Percentiles rank a stretch among this genome's conserved stretches.
phyloP scores from a whole-genome alignment of 2,113 vertebrate genomes.

The Pelodiscus sinensis region DNA sequence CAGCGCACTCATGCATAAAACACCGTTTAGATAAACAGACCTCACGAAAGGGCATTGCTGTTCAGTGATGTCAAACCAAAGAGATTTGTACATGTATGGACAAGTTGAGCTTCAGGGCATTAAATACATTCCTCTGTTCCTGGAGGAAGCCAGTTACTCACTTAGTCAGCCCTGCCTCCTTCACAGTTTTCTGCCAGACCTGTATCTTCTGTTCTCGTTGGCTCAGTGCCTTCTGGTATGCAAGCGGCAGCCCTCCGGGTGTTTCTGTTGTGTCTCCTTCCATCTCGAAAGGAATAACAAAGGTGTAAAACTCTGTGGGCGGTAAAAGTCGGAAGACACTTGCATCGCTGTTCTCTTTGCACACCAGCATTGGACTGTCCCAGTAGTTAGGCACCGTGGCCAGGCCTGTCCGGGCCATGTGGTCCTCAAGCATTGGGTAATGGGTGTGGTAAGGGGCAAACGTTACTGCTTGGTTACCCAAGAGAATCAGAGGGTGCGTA shows the following conservation, averaged over 20 bases:
- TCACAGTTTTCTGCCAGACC: constrained; percentile 90
- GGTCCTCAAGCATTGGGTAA: constrained; percentile 95
- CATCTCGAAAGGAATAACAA: constrained; percentile 93
- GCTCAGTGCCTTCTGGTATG: constrained; percentile 83
- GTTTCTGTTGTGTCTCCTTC: constrained; percentile 94
- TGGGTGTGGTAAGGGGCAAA: constrained; percentile 94
- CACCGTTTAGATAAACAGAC: fast-evolving
- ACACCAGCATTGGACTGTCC: constrained; percentile 88
- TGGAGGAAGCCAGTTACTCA: constrained; percentile 67
- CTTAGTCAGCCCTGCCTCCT: constrained; percentile 89
- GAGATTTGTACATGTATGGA: fast-evolving
- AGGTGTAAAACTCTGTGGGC: constrained; percentile 83
- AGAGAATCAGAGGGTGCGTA: constrained; percentile 88
- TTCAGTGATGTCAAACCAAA: fast-evolving
- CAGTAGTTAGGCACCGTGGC: constrained; percentile 93
- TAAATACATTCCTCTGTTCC: not conserved
- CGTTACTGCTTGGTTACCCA: constrained; percentile 86
- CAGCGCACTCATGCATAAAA: not conserved
- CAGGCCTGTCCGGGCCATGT: constrained; percentile 93
- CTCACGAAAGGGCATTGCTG: not conserved
- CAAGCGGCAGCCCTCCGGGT: constrained; percentile 86
- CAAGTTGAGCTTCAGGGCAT: not conserved
- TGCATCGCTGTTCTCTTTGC: constrained; percentile 75
- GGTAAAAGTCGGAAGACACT: constrained; percentile 84
- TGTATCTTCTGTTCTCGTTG: constrained; percentile 86